These are phyloP conservation scores for Ischnus inquisitorius DNA, from an alignment of 2,888 invertebrate genomes.

Conservation along the genomic window DNA sequence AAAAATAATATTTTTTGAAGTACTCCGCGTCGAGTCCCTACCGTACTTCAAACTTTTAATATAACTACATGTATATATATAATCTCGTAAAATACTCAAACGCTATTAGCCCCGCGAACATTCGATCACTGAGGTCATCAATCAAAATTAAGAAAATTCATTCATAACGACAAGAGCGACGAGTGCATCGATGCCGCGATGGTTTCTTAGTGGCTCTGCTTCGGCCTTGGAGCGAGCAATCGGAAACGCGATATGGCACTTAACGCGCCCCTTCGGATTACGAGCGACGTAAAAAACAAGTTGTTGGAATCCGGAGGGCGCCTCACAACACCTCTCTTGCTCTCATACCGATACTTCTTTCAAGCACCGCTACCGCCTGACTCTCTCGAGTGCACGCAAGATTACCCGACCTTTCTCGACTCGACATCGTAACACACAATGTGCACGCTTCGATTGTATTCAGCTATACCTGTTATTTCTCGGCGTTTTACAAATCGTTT, in stretches of 20 bases:
- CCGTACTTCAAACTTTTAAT: background rate
- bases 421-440: conserved; percentile 50
- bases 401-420: conserved; percentile 57
- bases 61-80: background rate
- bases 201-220: background rate
- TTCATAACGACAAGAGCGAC: background rate
- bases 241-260: conserved; percentile 68
- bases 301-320: conserved; percentile 65
- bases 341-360: conserved; percentile 53
- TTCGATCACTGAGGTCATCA: background rate
- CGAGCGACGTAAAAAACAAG: conserved; percentile 67
- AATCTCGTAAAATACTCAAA: background rate
- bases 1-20: too few relatives aligned
- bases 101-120: background rate
- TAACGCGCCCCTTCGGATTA: conserved; percentile 63
- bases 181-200: background rate
- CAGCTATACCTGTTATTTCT: conserved; percentile 7
- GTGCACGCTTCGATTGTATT: conserved; percentile 17
- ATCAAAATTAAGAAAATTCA: conserved; percentile 42
- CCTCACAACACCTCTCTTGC: conserved; percentile 67
- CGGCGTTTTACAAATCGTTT: conserved; percentile 38
- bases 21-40: too few relatives aligned
- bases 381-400: conserved; percentile 53
- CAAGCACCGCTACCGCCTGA: too few relatives aligned
- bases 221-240: conserved; percentile 40